Evolutionary conservation across 2,113 vertebrate species (phyloP).

Genomic region (Phalacrocorax carbo): DNA sequence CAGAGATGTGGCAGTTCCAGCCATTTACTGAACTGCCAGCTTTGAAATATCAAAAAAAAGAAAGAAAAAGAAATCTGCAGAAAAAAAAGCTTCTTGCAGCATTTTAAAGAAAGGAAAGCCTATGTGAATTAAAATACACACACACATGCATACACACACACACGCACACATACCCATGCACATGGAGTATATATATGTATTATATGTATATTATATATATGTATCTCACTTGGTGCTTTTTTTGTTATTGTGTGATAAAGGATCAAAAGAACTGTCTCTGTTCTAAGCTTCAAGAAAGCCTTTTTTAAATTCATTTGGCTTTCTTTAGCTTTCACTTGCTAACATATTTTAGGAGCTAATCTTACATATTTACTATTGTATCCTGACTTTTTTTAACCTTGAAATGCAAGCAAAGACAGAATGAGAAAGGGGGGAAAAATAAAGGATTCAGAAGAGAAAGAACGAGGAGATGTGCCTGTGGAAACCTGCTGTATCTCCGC

Average conservation of each 20-base stretch:
- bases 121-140: slow-evolving; percentile 79
- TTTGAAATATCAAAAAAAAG: slow-evolving; percentile 99
- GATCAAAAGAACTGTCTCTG: slow-evolving; percentile 87
- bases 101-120: slow-evolving; percentile 92
- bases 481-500: not conserved
- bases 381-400: slow-evolving; percentile 90
- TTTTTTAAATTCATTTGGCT: slow-evolving; percentile 84
- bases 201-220: slow-evolving; percentile 70
- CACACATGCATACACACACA: not conserved
- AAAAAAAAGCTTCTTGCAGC: slow-evolving; percentile 82
- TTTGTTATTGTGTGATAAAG: slow-evolving; percentile 90
- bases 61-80: slow-evolving; percentile 79
- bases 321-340: slow-evolving; percentile 77
- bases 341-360: slow-evolving; percentile 86
- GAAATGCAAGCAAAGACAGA: slow-evolving; percentile 85
- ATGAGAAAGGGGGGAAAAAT: slow-evolving; percentile 42
- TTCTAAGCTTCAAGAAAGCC: slow-evolving; percentile 92
- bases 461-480: not conserved
- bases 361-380: slow-evolving; percentile 83
- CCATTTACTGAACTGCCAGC: slow-evolving; percentile 99
- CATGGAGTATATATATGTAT: slow-evolving; percentile 63
- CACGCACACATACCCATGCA: not conserved
- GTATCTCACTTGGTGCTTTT: slow-evolving; percentile 72
- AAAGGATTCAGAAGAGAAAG: slow-evolving; percentile 40
- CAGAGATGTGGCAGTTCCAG: slow-evolving; percentile 99